Evolutionary conservation across 2,888 invertebrate genomes (phyloP).

Genomic region (Harmothoe impar): DNA sequence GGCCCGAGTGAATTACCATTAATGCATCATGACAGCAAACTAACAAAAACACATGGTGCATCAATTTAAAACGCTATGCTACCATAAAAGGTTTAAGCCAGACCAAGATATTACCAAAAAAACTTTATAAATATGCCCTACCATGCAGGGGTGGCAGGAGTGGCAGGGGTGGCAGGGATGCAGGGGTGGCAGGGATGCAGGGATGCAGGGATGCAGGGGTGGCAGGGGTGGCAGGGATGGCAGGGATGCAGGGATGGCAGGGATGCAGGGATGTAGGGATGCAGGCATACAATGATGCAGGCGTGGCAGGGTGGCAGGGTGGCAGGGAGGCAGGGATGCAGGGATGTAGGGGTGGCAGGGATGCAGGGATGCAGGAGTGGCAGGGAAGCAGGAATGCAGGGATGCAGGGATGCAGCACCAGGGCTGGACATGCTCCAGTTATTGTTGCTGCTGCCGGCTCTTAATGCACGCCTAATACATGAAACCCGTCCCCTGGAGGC

Average conservation of each 20-base stretch:
- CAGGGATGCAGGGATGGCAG: conserved; percentile 58
- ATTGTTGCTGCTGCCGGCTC: no score
- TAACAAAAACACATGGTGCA: no score
- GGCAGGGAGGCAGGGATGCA: conserved; percentile 57
- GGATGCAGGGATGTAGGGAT: conserved; percentile 6
- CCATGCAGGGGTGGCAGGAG: no score
- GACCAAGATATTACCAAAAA: no score
- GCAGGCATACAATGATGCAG: background rate
- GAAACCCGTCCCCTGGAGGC: no score
- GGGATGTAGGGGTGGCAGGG: conserved; percentile 53
- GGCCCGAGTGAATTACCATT: no score
- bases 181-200: conserved; percentile 22
- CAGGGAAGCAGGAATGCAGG: conserved; percentile 31
- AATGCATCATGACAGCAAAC: no score
- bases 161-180: background rate
- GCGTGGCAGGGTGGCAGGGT: background rate
- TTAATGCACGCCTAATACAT: no score
- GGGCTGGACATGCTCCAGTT: background rate
- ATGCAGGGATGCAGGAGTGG: conserved; percentile 60
- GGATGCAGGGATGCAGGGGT: conserved; percentile 62
- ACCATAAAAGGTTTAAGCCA: no score
- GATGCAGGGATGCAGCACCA: background rate
- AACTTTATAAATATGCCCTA: no score
- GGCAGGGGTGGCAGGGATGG: conserved; percentile 62
- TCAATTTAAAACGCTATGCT: no score